Percentiles rank a stretch among this genome's conserved stretches.
These are phyloP conservation scores for Axea sp. DNA, from an alignment of 2,888 invertebrate genomes.

Conservation along the genomic window DNA sequence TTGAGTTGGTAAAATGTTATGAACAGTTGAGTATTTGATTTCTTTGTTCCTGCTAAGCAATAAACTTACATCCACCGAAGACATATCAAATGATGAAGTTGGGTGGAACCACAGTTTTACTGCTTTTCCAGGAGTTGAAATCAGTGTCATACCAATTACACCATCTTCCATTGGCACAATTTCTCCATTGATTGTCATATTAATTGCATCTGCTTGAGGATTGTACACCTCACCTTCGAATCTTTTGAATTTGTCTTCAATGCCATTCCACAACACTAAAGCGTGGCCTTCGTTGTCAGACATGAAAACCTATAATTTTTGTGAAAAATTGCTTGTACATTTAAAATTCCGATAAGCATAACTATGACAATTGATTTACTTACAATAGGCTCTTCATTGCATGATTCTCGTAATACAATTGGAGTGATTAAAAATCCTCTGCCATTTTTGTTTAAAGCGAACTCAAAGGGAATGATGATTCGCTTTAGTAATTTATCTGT, in stretches of 20 bases:
- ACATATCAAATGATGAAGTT: conserved; percentile 66
- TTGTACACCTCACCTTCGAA: conserved; percentile 61
- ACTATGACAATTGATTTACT: too few relatives aligned
- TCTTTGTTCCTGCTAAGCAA: conserved; percentile 42
- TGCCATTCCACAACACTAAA: conserved; percentile 58
- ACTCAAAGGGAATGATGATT: conserved; percentile 59
- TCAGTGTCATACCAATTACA: conserved; percentile 84
- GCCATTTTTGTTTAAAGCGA: conserved; percentile 53
- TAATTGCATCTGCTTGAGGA: conserved; percentile 45
- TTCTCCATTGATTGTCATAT: conserved; percentile 79
- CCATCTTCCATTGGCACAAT: conserved; percentile 85
- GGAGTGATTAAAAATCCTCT: conserved; percentile 68
- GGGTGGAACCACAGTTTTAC: conserved; percentile 65
- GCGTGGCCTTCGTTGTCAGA: conserved; percentile 65
- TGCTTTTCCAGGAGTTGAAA: conserved; percentile 74
- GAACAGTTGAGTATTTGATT: conserved; percentile 55
- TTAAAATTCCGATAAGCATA: too few relatives aligned
- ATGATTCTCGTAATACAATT: conserved; percentile 59
- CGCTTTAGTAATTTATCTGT: conserved; percentile 76
- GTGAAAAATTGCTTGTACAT: background rate
- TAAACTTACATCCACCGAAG: conserved; percentile 21
- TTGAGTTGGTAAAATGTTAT: conserved; percentile 61
- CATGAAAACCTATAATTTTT: conserved; percentile 65
- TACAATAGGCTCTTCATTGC: conserved; percentile 61
- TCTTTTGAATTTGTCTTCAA: conserved; percentile 57